Percentiles rank a stretch among this genome's conserved stretches.
Conservation (phyloP, 2,797 vertebrate species). For the Thripadectes ignobilis region DNA sequence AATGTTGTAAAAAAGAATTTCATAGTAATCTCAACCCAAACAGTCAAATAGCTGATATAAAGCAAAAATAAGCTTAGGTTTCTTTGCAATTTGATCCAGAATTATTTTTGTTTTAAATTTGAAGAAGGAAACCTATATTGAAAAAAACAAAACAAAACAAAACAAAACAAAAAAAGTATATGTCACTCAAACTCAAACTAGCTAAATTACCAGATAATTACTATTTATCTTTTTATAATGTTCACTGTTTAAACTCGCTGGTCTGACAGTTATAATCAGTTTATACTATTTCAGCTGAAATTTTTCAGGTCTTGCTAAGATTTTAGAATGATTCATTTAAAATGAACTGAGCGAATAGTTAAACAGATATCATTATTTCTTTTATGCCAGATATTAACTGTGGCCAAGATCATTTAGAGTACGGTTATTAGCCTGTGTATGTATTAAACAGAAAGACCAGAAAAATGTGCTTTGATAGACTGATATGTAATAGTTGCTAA, state of each 20-base stretch:
- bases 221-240: not conserved
- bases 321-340: not conserved
- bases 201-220: not conserved
- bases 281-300: not conserved
- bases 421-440: not conserved
- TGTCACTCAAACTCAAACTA: accelerated
- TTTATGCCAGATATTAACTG: not conserved
- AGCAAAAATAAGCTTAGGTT: not conserved
- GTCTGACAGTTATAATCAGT: not conserved
- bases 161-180: too few species aligned
- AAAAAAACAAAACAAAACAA: not conserved
- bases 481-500: not conserved
- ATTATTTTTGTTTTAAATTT: not conserved
- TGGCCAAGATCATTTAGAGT: not conserved
- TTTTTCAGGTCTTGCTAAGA: not conserved
- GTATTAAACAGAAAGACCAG: not conserved
- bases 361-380: not conserved
- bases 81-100: not conserved
- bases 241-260: not conserved
- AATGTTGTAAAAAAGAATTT: not conserved
- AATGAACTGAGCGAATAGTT: not conserved
- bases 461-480: not conserved
- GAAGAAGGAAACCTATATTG: not conserved
- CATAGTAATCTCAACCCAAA: not conserved
- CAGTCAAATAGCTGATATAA: not conserved